Base-by-base conservation (phyloP, 2,888 invertebrate species). In the Trypoxylon attenuatum region DNA sequence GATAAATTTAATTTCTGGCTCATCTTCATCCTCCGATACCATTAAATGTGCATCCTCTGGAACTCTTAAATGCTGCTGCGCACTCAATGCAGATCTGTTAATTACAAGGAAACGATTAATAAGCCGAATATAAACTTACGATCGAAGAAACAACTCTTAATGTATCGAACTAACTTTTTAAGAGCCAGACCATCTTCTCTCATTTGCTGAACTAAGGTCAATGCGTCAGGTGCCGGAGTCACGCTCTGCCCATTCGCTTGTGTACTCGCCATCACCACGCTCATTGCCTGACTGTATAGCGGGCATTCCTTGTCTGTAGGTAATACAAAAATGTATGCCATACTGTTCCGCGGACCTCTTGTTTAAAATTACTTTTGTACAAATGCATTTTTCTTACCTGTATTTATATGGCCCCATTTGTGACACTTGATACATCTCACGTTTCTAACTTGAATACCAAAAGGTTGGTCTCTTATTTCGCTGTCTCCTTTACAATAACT, bases 341-440 rank as follows among this genome's bases (percentile, higher is more conserved):
- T n/a, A n/a, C n/a, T n/a, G n/a, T n/a, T n/a, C n/a, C n/a, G n/a
- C n/a, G n/a, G n/a, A n/a, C n/a, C n/a, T n/a, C n/a, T n/a, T n/a
- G n/a, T n/a, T n/a, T n/a, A n/a, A n/a, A n/a, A n/a, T n/a, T n/a
- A n/a, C n/a, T n/a, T n/a, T n/a, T n/a, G n/a, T n/a, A n/a, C n/a
- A n/a, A n/a, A n/a, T n/a, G n/a, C n/a, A n/a, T n/a, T n/a, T n/a
- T n/a, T n/a, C n/a, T 47, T 84, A 92, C 93, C 93, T 88, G 94
- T 98, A 87, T 98, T 98, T 53, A 98, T 95, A 84, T 99, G 99
- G 5, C 99, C 99, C 99, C 99, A 99, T 85, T 98, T 98, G 86
- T 98, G 97, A 84, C 99, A 99, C 87, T 99, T 99, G 61, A 99
- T 97, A 82, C 99, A 99, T 25, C 99, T 91, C 0, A 99, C 99